Evolutionary conservation across 2,888 invertebrate genomes (phyloP).

Genomic region (Drosophila suboccidentalis): DNA sequence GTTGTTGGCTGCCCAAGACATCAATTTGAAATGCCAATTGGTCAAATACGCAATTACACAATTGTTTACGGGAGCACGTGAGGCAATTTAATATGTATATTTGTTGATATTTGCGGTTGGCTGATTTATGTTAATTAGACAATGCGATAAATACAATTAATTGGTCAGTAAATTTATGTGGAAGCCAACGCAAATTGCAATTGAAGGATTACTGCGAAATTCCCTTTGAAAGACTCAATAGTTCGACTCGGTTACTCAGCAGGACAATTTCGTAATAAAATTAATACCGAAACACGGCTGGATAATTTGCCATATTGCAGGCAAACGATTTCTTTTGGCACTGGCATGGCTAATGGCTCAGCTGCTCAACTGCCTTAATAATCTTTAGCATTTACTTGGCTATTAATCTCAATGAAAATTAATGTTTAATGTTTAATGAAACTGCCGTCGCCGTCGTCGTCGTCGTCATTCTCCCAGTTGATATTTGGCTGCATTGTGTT

Average conservation of each 20-base stretch:
- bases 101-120: slow-evolving; percentile 38
- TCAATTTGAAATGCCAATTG: slow-evolving; percentile 74
- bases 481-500: slow-evolving; percentile 46
- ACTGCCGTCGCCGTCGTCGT: slow-evolving; percentile 34
- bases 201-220: not conserved
- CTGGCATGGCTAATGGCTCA: slow-evolving; percentile 28
- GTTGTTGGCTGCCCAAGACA: slow-evolving; percentile 42
- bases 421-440: slow-evolving; percentile 73
- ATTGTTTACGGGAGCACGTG: slow-evolving; percentile 52
- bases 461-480: slow-evolving; percentile 18
- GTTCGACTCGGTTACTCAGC: slow-evolving; percentile 27
- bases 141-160: slow-evolving; percentile 49
- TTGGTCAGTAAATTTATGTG: slow-evolving; percentile 37
- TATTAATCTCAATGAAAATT: slow-evolving; percentile 82
- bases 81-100: slow-evolving; percentile 36
- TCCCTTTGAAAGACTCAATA: not conserved
- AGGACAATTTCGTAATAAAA: slow-evolving; percentile 45
- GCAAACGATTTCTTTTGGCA: slow-evolving; percentile 28
- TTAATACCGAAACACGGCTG: slow-evolving; percentile 50
- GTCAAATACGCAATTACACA: slow-evolving; percentile 70
- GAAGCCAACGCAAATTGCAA: slow-evolving; percentile 33
- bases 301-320: slow-evolving; percentile 33
- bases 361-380: slow-evolving; percentile 60
- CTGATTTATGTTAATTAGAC: slow-evolving; percentile 74
- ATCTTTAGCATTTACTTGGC: slow-evolving; percentile 77